Evolutionary conservation across 2,888 invertebrate species (phyloP), one percentile per base, ranked within the genome.

Genomic region (Gryllus longicercus): DNA sequence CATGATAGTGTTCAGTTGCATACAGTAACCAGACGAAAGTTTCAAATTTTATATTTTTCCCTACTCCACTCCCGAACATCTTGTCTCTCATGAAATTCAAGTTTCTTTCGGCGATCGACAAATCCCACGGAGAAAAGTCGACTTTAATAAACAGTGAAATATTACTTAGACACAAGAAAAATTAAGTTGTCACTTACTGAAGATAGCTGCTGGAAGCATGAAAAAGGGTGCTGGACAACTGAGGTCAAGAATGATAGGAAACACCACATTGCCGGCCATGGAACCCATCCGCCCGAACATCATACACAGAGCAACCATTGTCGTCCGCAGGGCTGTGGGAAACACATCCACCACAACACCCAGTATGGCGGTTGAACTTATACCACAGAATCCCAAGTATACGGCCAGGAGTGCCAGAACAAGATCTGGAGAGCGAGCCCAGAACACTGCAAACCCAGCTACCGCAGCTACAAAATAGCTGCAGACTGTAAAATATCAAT

Each of bases 191-290:
- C 8, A 63, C 63, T 63, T n/a, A 63, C 63, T 18, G 14, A 63
- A n/a, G n/a, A 63, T 63, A 1, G 63, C 63, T 14, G 63, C 63
- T 63, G 63, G 63, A 18, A 63, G 63, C 80, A 94, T 91, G 79
- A 93, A 86, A 85, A 94, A 94, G 4, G 94, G 94, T 25, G 93
- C 93, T 50, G 92, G 86, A 84, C 94, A 94, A 74, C 94, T 94
- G 50, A 90, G 88, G 83, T 89, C 87, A 76, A 94, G 88, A 78
- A 94, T 88, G 49, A 91, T 88, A 0, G 94, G 94, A 84, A 94
- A 94, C 4, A 92, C 85, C 77, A 94, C 86, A 83, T 94, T 94
- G 8, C 94, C 94, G 3, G 90, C 86, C 75, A 93, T 89, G 11
- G 94, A 93, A 11, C 94, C 94, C 18, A 91, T 84, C 74, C 94